These are phyloP conservation scores for Acyrthosiphon pisum DNA, from an alignment of 1,140 invertebrate genomes.

Conservation along the genomic window DNA sequence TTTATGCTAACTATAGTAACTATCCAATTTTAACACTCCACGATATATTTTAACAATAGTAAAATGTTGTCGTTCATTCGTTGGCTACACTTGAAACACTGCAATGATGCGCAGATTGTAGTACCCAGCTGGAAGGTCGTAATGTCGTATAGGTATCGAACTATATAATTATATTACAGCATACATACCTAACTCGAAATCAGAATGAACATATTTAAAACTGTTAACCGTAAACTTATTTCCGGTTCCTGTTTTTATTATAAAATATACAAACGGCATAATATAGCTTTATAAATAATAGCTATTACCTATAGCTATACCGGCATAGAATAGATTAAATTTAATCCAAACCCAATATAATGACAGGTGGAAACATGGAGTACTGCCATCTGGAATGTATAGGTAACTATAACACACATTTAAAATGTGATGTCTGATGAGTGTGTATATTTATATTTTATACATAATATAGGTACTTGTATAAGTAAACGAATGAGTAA, in stretches of 20 bases:
- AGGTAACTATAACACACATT: too few species aligned
- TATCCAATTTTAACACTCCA: background rate
- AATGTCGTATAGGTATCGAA: too few species aligned
- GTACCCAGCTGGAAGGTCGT: too few species aligned
- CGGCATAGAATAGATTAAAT: background rate
- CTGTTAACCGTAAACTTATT: background rate
- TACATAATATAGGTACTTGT: too few species aligned
- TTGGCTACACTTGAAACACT: background rate
- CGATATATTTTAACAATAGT: background rate
- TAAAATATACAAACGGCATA: background rate
- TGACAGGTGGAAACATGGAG: background rate
- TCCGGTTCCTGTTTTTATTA: constrained; percentile 28
- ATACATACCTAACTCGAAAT: background rate
- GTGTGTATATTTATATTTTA: too few species aligned
- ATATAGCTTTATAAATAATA: background rate
- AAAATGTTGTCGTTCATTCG: background rate
- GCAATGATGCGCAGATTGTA: background rate
- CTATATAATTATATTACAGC: background rate
- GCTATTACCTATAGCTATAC: background rate
- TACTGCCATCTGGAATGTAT: too few species aligned
- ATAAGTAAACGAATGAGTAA: too few species aligned
- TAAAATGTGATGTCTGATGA: too few species aligned
- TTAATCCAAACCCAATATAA: background rate
- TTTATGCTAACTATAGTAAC: background rate
- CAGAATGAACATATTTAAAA: background rate